Evolutionary conservation across 2,113 vertebrate species (phyloP).

Genomic region (Lophotis ruficrista): DNA sequence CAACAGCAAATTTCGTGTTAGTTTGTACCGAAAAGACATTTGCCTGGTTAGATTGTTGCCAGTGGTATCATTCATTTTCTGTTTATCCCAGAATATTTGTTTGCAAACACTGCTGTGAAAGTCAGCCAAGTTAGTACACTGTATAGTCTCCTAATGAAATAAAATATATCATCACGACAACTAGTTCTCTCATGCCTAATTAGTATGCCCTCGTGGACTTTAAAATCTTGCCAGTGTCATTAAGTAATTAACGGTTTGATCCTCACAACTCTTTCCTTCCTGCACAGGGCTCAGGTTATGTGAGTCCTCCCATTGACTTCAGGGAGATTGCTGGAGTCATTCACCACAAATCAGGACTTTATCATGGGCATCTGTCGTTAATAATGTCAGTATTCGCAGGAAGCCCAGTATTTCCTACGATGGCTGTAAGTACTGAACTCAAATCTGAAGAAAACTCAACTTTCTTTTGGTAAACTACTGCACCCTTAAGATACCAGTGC

Average conservation of each 20-base stretch:
- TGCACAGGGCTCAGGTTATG: not conserved
- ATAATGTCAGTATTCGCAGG: not conserved
- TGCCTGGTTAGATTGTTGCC: not conserved
- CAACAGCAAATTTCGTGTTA: not conserved
- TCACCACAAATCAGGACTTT: not conserved
- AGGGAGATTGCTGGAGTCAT: not conserved
- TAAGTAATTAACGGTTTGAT: not conserved
- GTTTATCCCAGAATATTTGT: not conserved
- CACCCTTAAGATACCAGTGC: not conserved
- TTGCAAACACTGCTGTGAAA: slow-evolving; percentile 2
- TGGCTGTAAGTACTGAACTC: not conserved
- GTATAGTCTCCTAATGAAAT: not conserved
- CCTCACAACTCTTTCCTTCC: not conserved
- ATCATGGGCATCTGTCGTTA: not conserved
- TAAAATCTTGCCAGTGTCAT: not conserved
- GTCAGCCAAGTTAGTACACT: not conserved
- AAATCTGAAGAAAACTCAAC: not conserved
- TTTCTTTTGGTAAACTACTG: not conserved
- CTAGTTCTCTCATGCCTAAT: not conserved
- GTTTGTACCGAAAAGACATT: not conserved
- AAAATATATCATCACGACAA: not conserved
- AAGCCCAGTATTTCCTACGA: not conserved
- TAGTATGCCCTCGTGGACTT: not conserved
- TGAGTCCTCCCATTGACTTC: not conserved
- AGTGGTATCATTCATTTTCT: not conserved